Percentiles rank a stretch among this genome's conserved stretches.
phyloP scores from a whole-genome alignment of 1,140 invertebrate genomes.

The Mercenaria mercenaria region DNA sequence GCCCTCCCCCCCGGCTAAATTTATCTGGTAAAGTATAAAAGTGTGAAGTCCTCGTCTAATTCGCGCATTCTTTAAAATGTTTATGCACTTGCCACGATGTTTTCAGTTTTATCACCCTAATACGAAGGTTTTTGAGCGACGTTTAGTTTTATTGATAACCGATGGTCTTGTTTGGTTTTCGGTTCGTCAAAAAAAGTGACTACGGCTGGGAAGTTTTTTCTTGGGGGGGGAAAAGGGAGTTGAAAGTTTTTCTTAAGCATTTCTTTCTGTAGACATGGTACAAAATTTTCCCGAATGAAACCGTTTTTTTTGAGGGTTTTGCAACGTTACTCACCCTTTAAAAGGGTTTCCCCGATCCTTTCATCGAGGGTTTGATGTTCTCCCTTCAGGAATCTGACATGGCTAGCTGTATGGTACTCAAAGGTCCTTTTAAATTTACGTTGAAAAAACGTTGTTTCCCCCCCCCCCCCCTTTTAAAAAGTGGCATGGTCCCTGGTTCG shows the following conservation, averaged over 20 bases:
- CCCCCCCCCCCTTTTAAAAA: neutral
- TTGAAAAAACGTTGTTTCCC: slow-evolving; percentile 1
- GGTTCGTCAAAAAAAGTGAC: neutral
- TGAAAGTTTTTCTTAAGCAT: neutral
- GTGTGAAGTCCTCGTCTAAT: neutral
- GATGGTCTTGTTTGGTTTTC: neutral
- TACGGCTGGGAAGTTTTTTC: neutral
- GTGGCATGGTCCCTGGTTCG: neutral
- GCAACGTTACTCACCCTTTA: neutral
- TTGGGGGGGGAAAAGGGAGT: neutral
- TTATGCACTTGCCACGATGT: neutral
- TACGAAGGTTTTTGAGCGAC: neutral
- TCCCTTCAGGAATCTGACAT: neutral
- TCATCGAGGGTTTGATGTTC: neutral
- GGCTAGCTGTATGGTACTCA: neutral
- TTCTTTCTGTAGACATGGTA: neutral
- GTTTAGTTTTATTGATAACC: slow-evolving; percentile 13
- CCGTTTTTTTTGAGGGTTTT: neutral
- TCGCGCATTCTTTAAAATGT: neutral
- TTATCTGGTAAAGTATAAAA: neutral
- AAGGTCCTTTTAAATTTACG: neutral
- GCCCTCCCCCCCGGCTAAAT: neutral
- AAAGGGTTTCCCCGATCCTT: neutral
- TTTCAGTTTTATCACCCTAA: neutral
- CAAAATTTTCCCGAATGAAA: neutral